Percentiles rank a stretch among this genome's conserved stretches.
Evolutionary conservation across 2,113 vertebrate genomes (phyloP).

Genomic region (Larimichthys polyactis): DNA sequence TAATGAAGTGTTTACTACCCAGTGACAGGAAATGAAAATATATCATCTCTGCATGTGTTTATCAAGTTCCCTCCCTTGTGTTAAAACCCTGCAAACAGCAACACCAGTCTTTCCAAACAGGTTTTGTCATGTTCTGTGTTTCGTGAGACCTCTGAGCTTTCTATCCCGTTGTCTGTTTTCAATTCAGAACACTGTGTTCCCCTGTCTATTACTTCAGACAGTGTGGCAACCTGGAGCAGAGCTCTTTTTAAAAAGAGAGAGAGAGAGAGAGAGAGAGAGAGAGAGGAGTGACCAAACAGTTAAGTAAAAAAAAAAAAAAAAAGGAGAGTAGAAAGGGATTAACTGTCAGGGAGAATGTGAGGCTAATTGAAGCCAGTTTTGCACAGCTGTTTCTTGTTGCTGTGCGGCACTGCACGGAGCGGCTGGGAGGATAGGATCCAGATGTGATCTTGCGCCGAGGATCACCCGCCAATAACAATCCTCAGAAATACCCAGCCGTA

Average conservation of each 20-base stretch:
- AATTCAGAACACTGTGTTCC: constrained; percentile 63
- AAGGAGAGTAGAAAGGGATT: constrained; percentile 78
- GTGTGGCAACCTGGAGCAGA: constrained; percentile 71
- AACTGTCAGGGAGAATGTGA: constrained; percentile 84
- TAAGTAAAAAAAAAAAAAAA: constrained; percentile 62
- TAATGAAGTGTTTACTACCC: constrained; percentile 35
- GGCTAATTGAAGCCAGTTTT: constrained; percentile 86
- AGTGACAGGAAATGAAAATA: constrained; percentile 50
- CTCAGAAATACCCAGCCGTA: constrained; percentile 76
- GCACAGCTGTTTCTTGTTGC: constrained; percentile 87
- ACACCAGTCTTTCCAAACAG: constrained; percentile 43
- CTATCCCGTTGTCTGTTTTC: constrained; percentile 66
- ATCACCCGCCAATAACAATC: constrained; percentile 79
- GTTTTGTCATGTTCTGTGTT: constrained; percentile 68
- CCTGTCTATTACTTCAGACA: constrained; percentile 68
- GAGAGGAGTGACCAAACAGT: constrained; percentile 69
- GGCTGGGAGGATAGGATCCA: constrained; percentile 82
- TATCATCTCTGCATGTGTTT: constrained; percentile 52
- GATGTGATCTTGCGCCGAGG: constrained; percentile 79
- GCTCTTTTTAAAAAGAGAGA: background rate
- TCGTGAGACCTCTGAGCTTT: constrained; percentile 64
- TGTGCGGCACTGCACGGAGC: constrained; percentile 73
- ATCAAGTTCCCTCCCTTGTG: constrained; percentile 28
- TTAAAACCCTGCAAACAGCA: constrained; percentile 43
- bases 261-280: constrained; percentile 7